Conservation (phyloP, 1,140 invertebrate genomes). For the Ptiloglossa arizonensis region DNA sequence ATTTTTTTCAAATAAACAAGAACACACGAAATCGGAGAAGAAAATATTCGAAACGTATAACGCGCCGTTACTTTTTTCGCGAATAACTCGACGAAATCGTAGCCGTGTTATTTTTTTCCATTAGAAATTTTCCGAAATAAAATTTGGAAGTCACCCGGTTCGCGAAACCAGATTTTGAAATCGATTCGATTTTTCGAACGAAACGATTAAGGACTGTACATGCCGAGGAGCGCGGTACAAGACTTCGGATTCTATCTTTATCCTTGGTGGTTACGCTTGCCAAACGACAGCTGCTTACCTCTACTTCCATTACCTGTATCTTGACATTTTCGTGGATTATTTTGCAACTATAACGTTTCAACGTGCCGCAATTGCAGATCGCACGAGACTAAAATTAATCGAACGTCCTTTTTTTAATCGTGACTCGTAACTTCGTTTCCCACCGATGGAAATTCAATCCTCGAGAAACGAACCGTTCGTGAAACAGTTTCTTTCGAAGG, state of each 20-base stretch:
- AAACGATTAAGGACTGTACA: constrained; percentile 55
- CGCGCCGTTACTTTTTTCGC: too few relatives aligned
- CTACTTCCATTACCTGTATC: constrained; percentile 61
- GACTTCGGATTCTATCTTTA: constrained; percentile 69
- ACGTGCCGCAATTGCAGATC: constrained; percentile 22
- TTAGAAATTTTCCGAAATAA: too few relatives aligned
- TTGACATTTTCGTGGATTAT: constrained; percentile 56
- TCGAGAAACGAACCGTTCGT: too few relatives aligned
- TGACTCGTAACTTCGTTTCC: too few relatives aligned
- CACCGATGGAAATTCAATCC: too few relatives aligned
- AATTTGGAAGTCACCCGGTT: too few relatives aligned
- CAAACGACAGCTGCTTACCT: constrained; percentile 67
- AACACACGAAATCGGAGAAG: too few relatives aligned
- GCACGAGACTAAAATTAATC: constrained; percentile 24
- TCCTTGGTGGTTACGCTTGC: constrained; percentile 62
- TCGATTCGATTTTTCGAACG: constrained; percentile 12
- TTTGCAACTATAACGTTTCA: constrained; percentile 33
- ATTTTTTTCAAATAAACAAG: too few relatives aligned
- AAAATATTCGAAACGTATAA: too few relatives aligned
- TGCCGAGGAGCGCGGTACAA: constrained; percentile 51
- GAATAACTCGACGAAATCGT: too few relatives aligned
- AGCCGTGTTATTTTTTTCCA: too few relatives aligned
- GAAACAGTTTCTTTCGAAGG: too few relatives aligned
- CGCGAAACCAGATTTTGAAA: not conserved
- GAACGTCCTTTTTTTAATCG: not conserved